Evolutionary conservation across 1,140 invertebrate species (phyloP).

Genomic region (Drosophila kohkoa): DNA sequence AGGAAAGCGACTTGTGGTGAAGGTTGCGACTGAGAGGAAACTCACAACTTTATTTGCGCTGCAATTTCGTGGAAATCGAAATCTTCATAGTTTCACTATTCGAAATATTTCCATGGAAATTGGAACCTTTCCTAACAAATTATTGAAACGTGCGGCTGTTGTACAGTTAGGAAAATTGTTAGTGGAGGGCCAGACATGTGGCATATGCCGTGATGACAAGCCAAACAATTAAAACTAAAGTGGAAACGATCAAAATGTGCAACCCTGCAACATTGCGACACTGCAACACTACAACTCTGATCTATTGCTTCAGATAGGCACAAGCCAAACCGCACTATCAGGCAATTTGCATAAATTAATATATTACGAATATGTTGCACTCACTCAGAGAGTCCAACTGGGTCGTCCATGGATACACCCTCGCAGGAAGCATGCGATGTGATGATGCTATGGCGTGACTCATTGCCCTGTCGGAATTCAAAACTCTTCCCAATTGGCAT

Average conservation of each 20-base stretch:
- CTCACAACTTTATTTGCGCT: slow-evolving; percentile 78
- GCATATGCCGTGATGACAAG: slow-evolving; percentile 69
- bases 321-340: slow-evolving; percentile 48
- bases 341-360: slow-evolving; percentile 81
- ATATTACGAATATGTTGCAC: slow-evolving; percentile 54
- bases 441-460: slow-evolving; percentile 70
- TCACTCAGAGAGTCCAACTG: slow-evolving; percentile 52
- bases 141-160: slow-evolving; percentile 35
- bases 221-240: slow-evolving; percentile 83
- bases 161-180: slow-evolving; percentile 10
- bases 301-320: slow-evolving; percentile 63
- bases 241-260: slow-evolving; percentile 82
- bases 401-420: slow-evolving; percentile 40
- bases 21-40: neutral
- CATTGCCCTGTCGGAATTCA: slow-evolving; percentile 42
- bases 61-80: slow-evolving; percentile 71
- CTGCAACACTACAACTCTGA: slow-evolving; percentile 62
- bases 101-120: slow-evolving; percentile 75
- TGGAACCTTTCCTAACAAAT: slow-evolving; percentile 65
- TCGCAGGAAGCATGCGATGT: slow-evolving; percentile 43
- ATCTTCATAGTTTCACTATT: slow-evolving; percentile 38
- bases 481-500: slow-evolving; percentile 73
- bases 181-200: slow-evolving; percentile 40
- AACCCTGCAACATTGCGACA: slow-evolving; percentile 41
- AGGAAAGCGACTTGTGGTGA: neutral